These are phyloP conservation scores for Pseudolycoriella hygida DNA, from an alignment of 2,888 invertebrate genomes.

Conservation along the genomic window DNA sequence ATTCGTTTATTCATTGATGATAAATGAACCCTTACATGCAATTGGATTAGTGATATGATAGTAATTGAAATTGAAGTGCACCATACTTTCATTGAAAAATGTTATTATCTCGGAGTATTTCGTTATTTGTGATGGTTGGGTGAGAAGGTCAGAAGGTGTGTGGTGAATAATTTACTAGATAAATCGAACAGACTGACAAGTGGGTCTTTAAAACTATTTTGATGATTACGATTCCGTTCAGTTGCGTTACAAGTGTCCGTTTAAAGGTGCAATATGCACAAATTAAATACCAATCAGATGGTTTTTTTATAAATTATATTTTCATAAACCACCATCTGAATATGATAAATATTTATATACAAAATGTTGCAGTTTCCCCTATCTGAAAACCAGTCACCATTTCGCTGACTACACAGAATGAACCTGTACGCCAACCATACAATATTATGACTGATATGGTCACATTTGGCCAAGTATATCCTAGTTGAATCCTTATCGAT, in stretches of 20 bases:
- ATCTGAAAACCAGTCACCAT: too few relatives aligned
- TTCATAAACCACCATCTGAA: too few relatives aligned
- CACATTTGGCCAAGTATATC: slow-evolving; percentile 32
- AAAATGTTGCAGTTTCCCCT: too few relatives aligned
- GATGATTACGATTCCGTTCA: too few relatives aligned
- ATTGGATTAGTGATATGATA: slow-evolving; percentile 2
- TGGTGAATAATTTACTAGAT: neutral
- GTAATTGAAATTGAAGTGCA: slow-evolving; percentile 5
- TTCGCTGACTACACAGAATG: too few relatives aligned
- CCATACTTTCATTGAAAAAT: neutral
- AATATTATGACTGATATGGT: slow-evolving; percentile 17
- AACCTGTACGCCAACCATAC: neutral
- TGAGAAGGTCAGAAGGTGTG: neutral
- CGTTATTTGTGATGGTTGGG: neutral
- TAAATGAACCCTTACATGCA: neutral
- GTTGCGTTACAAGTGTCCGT: too few relatives aligned
- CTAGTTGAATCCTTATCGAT: slow-evolving; percentile 30
- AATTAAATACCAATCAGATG: too few relatives aligned
- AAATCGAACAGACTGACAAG: too few relatives aligned
- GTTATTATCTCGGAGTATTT: neutral
- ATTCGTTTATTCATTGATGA: neutral
- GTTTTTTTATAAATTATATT: too few relatives aligned
- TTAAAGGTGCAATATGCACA: too few relatives aligned
- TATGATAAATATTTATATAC: too few relatives aligned
- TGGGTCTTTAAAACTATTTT: too few relatives aligned